A percentile compares a stretch with the other conserved stretches of the same genome.
Conservation (phyloP, 1,140 invertebrate species). For the Trypoxylus dichotomus region DNA sequence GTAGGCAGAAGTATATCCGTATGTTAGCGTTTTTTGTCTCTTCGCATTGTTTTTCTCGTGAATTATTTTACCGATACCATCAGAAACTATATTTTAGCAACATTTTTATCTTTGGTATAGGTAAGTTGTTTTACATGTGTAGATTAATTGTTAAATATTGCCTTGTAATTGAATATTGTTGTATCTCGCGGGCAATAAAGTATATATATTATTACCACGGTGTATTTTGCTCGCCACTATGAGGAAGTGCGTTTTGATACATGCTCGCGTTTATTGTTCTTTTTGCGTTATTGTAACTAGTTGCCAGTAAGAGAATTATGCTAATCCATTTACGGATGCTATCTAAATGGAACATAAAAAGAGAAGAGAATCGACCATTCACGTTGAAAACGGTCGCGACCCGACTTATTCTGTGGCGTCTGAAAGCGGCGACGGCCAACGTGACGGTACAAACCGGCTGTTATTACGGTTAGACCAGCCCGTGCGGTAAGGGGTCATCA, state of each 20-base stretch:
- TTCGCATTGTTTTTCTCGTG: no score
- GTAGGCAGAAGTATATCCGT: no score
- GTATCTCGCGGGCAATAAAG: no score
- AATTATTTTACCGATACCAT: no score
- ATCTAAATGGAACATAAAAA: constrained; percentile 7
- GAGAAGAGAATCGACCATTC: background rate
- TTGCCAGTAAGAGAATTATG: background rate
- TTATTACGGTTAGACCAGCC: constrained; percentile 1
- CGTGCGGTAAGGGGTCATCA: background rate
- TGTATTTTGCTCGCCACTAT: no score
- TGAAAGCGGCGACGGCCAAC: background rate
- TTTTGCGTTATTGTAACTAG: background rate
- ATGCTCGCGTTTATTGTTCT: background rate
- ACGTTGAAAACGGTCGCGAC: background rate
- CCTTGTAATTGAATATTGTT: no score
- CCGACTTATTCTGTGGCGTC: background rate
- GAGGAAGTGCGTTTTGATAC: background rate
- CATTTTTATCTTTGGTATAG: no score
- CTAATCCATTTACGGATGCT: background rate
- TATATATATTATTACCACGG: no score
- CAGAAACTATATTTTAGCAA: no score
- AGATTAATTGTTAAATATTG: no score
- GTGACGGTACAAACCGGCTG: background rate
- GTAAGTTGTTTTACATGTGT: no score
- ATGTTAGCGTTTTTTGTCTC: no score